phyloP scores from a whole-genome alignment of 2,888 invertebrate species.

The Meiosimyza platycephala region DNA sequence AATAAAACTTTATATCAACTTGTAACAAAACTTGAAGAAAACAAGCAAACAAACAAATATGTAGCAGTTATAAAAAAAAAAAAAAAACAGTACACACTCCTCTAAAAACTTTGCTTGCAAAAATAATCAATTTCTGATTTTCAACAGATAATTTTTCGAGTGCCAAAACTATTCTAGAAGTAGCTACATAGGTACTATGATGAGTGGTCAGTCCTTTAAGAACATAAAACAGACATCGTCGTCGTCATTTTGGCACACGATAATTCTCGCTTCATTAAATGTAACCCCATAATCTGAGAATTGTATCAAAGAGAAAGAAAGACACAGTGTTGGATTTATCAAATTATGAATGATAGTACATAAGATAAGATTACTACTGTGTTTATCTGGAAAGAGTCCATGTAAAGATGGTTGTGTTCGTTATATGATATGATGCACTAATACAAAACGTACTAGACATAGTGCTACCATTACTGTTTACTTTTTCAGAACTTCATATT shows the following conservation, averaged over 20 bases:
- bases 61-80: not conserved
- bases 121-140: constrained; percentile 33
- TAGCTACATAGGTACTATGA: not conserved
- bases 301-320: too few relatives aligned
- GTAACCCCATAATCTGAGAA: constrained; percentile 27
- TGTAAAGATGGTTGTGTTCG: too few relatives aligned
- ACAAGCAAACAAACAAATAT: too few relatives aligned
- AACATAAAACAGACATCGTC: not conserved
- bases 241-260: constrained; percentile 15
- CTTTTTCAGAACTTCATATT: too few relatives aligned
- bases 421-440: too few relatives aligned
- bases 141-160: constrained; percentile 22
- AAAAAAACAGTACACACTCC: not conserved
- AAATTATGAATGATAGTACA: too few relatives aligned
- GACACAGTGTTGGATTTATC: too few relatives aligned
- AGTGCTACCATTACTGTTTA: too few relatives aligned
- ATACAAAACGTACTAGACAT: too few relatives aligned
- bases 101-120: constrained; percentile 15
- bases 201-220: not conserved
- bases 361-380: too few relatives aligned
- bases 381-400: too few relatives aligned
- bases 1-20: constrained; percentile 16
- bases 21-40: not conserved
- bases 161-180: constrained; percentile 9
- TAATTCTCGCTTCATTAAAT: constrained; percentile 43